phyloP scores from a whole-genome alignment of 2,797 vertebrate species.

The Hyperoplus lanceolatus region DNA sequence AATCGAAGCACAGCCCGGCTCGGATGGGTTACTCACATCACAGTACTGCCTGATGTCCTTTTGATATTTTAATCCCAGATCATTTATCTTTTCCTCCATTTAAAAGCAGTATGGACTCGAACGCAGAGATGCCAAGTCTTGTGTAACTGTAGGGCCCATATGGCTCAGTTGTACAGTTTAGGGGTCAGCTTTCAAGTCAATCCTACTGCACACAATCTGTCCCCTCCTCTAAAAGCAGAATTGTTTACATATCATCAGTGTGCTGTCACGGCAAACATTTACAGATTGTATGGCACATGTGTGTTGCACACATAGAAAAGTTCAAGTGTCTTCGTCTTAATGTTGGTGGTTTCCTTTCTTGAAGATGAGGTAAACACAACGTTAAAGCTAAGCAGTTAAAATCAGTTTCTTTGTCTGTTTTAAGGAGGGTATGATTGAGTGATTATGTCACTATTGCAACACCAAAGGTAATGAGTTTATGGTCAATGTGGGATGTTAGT shows the following conservation, averaged over 20 bases:
- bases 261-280: slow-evolving; percentile 13
- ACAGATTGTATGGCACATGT: neutral
- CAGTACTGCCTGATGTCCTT: slow-evolving; percentile 1
- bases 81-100: slow-evolving; percentile 4
- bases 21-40: neutral
- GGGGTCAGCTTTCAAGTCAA: slow-evolving; percentile 52
- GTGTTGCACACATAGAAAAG: neutral
- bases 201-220: slow-evolving; percentile 54
- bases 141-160: slow-evolving; percentile 49
- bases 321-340: neutral
- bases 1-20: slow-evolving; percentile 23
- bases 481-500: neutral
- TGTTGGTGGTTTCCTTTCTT: slow-evolving; percentile 22
- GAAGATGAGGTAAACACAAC: slow-evolving; percentile 26
- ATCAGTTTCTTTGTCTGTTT: slow-evolving; percentile 49
- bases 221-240: slow-evolving; percentile 37
- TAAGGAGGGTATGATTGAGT: slow-evolving; percentile 24
- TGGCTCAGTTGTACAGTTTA: slow-evolving; percentile 44
- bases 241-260: slow-evolving; percentile 39
- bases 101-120: slow-evolving; percentile 10
- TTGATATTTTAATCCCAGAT: slow-evolving; percentile 29
- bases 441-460: slow-evolving; percentile 37
- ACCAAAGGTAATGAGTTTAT: slow-evolving; percentile 1
- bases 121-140: slow-evolving; percentile 30
- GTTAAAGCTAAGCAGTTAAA: slow-evolving; percentile 49